Evolutionary conservation across 2,888 invertebrate species (phyloP).

Genomic region (Geophilus truncorum): DNA sequence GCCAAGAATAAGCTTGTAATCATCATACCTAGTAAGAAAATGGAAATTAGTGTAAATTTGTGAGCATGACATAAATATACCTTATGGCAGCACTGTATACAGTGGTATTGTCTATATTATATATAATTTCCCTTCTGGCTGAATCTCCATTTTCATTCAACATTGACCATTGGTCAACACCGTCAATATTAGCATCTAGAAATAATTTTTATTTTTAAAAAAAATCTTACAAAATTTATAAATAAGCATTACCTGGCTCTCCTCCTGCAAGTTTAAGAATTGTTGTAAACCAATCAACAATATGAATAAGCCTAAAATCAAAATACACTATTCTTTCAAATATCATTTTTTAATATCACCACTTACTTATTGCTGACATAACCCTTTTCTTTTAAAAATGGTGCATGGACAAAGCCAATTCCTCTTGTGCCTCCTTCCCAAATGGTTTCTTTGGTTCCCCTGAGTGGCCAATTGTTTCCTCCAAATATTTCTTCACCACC

Average conservation of each 20-base stretch:
- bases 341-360: background rate
- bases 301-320: constrained; percentile 47
- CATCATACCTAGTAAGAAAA: constrained; percentile 41
- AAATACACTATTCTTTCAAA: background rate
- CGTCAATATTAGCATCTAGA: constrained; percentile 43
- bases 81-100: constrained; percentile 40
- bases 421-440: constrained; percentile 53
- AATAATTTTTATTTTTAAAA: background rate
- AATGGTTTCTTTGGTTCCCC: constrained; percentile 50
- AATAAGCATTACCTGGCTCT: constrained; percentile 37
- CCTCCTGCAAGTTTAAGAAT: constrained; percentile 48
- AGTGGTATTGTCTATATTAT: constrained; percentile 36
- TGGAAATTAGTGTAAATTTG: background rate
- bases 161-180: constrained; percentile 46
- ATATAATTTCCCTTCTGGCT: constrained; percentile 36
- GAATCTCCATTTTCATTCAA: constrained; percentile 41
- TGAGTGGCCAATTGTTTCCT: constrained; percentile 49
- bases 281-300: constrained; percentile 51
- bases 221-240: background rate
- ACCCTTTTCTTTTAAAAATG: constrained; percentile 42
- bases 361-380: constrained; percentile 43
- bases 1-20: constrained; percentile 50
- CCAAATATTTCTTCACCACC: constrained; percentile 39
- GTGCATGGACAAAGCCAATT: constrained; percentile 49
- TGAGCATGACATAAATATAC: constrained; percentile 31